Evolutionary conservation across 2,888 invertebrate genomes (phyloP).

Genomic region (Chymomyza amoena): DNA sequence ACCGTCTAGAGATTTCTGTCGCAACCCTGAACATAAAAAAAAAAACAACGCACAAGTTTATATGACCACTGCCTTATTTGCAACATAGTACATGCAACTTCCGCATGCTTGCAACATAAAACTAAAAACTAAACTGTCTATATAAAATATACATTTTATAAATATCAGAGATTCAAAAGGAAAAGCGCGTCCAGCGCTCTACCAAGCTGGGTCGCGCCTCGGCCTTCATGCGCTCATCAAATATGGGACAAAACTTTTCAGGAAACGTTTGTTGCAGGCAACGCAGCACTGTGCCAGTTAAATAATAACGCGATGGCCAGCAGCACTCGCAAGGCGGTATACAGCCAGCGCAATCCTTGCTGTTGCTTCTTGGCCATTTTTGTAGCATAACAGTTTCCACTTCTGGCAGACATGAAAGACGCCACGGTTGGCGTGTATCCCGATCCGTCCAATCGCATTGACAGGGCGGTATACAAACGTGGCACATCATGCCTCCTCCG

Average conservation of each 20-base stretch:
- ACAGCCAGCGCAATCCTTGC: conserved; percentile 31
- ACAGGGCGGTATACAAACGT: conserved; percentile 52
- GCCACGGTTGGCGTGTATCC: conserved; percentile 45
- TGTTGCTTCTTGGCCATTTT: conserved; percentile 46
- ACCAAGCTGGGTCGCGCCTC: conserved; percentile 44
- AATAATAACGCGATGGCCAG: conserved; percentile 58
- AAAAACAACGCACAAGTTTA: background rate
- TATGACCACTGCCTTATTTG: background rate
- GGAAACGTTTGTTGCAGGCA: conserved; percentile 54
- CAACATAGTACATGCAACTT: background rate
- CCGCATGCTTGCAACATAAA: background rate
- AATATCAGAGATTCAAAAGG: conserved; percentile 32
- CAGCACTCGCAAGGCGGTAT: conserved; percentile 62
- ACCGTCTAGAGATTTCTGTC: no score
- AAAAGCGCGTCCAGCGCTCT: conserved; percentile 63
- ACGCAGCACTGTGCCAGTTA: conserved; percentile 55
- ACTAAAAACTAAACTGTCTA: background rate
- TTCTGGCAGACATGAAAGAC: conserved; percentile 30
- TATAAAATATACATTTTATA: background rate
- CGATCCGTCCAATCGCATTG: conserved; percentile 47
- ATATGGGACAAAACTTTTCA: conserved; percentile 60
- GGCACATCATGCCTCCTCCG: conserved; percentile 33
- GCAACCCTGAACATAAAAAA: background rate
- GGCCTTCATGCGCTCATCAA: conserved; percentile 47
- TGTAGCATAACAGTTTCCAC: conserved; percentile 1